Base-by-base conservation (phyloP, 2,113 vertebrate genomes). In the Nibea albiflora region DNA sequence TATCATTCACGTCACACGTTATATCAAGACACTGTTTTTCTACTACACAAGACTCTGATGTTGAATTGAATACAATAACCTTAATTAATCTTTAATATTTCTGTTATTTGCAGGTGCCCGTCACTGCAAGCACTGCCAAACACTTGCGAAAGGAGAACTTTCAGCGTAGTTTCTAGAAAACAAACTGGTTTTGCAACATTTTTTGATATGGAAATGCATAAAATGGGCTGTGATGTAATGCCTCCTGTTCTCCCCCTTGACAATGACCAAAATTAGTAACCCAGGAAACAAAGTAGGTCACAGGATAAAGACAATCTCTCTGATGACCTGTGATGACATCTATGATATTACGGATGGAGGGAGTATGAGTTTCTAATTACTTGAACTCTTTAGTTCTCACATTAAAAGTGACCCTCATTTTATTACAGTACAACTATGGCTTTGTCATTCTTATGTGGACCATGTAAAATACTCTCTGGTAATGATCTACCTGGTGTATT, bases 261-360 rank as follows among this genome's bases (percentile, higher is more conserved):
- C 65, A 78, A 44, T 62, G 35, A 58, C 63, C 89, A 87, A 63
- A 87, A 83, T 83, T 79, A 83, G 49, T 70, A 49, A 78, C 79
- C 56, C 82, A 83, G 76, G 80, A 87, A 88, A 83, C 66, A 56
- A 83, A 77, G 77, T 84, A 81, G 81, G 83, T 78, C 88, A 85
- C 35, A 72, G 24, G n/a, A 16, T 77, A 80, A 83, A 71, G 44
- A 86, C 70, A 86, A 76, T 80, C 58, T 84, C 62, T 81, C 78
- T 53, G 50, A 72, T 82, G 81, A 80, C 78, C 84, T 81, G 72
- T 74, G 62, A 62, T 73, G 83, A 78, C 73, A 75, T 78, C 31
- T 77, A n/a, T 66, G 46, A 72, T 56, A 62, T 24, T 44, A 20
- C 0, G 0, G 20, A 4, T 71, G 42, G 47, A 19, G 28, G 73